A percentile compares a stretch with the other conserved stretches of the same genome.
Evolutionary conservation across 2,888 invertebrate species (phyloP).

Genomic region (Gnatocerus cornutus): DNA sequence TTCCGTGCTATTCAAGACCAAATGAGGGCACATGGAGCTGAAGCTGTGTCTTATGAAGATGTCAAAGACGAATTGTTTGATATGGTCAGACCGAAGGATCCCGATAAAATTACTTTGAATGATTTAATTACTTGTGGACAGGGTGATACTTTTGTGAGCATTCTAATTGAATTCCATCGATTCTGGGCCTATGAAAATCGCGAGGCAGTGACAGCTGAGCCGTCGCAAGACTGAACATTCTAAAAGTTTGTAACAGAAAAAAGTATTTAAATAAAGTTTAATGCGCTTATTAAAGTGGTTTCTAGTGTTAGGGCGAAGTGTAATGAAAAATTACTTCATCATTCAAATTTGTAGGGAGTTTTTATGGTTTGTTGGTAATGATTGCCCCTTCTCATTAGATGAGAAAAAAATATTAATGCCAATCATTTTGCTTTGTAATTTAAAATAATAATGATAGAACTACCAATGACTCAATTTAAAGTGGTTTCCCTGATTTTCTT

Average conservation of each 20-base stretch:
- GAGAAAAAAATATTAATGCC: no score
- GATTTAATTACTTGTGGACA: conserved; percentile 92
- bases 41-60: conserved; percentile 92
- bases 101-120: conserved; percentile 87
- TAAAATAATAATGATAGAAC: no score
- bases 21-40: conserved; percentile 90
- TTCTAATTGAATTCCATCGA: conserved; percentile 95
- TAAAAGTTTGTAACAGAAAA: neutral
- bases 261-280: no score
- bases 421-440: no score
- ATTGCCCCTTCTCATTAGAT: no score
- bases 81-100: conserved; percentile 94
- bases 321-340: no score
- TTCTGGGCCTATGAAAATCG: conserved; percentile 98
- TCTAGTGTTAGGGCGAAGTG: no score
- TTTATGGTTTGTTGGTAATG: no score
- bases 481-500: no score
- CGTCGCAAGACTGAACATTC: conserved; percentile 64
- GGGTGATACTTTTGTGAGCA: conserved; percentile 94
- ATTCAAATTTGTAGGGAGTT: no score
- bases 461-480: no score
- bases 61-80: conserved; percentile 98
- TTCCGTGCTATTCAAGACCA: conserved; percentile 95
- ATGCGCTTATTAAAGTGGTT: no score
- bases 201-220: conserved; percentile 83